Conservation (phyloP, 2,113 vertebrate genomes). For the Eublepharis macularius region DNA sequence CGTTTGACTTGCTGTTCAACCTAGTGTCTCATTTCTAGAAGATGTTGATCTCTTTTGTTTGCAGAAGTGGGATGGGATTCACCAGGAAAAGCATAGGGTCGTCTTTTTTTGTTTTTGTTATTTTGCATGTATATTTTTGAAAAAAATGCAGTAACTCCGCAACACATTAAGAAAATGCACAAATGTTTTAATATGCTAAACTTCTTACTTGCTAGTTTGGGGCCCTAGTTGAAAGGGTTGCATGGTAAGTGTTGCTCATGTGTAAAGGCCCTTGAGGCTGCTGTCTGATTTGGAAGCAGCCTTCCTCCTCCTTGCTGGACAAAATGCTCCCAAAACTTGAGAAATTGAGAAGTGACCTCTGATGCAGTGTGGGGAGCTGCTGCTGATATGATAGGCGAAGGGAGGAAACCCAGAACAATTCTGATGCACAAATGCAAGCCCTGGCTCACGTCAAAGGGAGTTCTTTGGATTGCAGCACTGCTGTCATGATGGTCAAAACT, state of each 20-base stretch:
- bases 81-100: conserved; percentile 57
- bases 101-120: conserved; percentile 47
- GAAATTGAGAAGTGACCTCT: conserved; percentile 3
- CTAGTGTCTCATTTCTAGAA: conserved; percentile 59
- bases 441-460: not conserved
- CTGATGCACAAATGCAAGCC: not conserved
- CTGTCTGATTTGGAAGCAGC: not conserved
- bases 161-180: conserved; percentile 67
- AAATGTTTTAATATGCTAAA: conserved; percentile 54
- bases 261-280: not conserved
- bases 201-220: conserved; percentile 49
- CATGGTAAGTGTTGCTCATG: not conserved
- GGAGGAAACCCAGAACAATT: not conserved
- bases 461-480: conserved; percentile 6
- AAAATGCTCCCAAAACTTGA: not conserved
- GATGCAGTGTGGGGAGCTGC: not conserved
- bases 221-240: not conserved
- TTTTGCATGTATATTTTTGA: conserved; percentile 53
- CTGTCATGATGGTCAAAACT: conserved; percentile 31
- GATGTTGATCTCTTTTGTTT: conserved; percentile 17
- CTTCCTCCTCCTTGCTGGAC: not conserved
- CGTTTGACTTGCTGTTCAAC: conserved; percentile 66
- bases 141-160: conserved; percentile 58
- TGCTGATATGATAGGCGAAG: not conserved
- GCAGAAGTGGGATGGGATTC: conserved; percentile 57